Conservation (phyloP, 35 echinoderm and acorn worm species). For the Ptychodera flava region DNA sequence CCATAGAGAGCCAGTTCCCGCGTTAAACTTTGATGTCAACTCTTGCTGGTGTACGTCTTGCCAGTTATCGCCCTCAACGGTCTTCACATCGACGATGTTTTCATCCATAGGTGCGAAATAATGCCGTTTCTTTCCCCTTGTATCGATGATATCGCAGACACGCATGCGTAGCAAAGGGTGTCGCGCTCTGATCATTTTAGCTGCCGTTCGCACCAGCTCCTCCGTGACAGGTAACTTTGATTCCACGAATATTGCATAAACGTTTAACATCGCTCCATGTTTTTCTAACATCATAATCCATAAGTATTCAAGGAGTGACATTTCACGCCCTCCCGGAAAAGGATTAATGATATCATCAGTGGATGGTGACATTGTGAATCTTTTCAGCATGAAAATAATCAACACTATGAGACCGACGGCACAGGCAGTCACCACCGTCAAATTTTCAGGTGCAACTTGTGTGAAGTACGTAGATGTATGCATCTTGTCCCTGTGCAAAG, state of each 20-base stretch:
- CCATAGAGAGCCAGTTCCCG: neutral
- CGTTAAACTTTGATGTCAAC: neutral
- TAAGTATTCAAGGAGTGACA: neutral
- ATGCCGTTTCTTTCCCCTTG: neutral
- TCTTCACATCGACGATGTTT: neutral
- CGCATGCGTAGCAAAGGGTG: neutral
- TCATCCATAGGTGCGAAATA: neutral
- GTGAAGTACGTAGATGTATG: too few relatives aligned
- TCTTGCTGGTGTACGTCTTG: neutral
- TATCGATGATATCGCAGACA: neutral
- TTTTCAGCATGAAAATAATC: neutral
- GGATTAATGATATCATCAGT: neutral
- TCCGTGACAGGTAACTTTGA: neutral
- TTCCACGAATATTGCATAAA: neutral
- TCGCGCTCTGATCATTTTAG: neutral
- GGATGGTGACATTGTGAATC: neutral
- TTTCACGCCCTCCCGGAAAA: neutral
- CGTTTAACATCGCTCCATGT: neutral
- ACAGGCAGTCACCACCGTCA: too few relatives aligned
- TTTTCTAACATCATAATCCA: neutral
- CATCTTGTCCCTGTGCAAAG: too few relatives aligned
- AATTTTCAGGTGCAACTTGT: too few relatives aligned
- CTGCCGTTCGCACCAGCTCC: neutral
- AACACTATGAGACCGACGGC: neutral
- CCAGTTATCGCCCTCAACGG: neutral